Evolutionary conservation across 2,888 invertebrate species (phyloP).

Genomic region (Harpalus rubripes): DNA sequence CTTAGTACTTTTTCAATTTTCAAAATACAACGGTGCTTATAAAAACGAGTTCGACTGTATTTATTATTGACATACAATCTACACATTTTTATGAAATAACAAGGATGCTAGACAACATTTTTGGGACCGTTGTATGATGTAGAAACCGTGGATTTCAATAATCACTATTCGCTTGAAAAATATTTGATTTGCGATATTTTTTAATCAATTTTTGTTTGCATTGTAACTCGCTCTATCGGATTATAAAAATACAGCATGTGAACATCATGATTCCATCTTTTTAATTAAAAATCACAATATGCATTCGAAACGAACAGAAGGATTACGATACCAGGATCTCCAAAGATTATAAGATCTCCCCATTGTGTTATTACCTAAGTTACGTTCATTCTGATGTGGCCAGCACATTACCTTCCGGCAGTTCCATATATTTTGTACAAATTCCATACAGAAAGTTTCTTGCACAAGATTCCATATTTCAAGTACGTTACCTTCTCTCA

Average conservation of each 20-base stretch:
- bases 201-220: conserved; percentile 65
- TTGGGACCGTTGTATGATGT: conserved; percentile 5
- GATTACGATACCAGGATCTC: neutral
- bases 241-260: conserved; percentile 52
- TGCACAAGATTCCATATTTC: no score
- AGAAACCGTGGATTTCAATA: conserved; percentile 44
- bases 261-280: conserved; percentile 20
- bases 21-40: no score
- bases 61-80: no score
- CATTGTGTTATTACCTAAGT: neutral
- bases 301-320: neutral
- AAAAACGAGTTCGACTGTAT: no score
- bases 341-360: neutral
- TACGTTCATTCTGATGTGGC: neutral
- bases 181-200: conserved; percentile 65
- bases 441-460: no score
- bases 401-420: no score
- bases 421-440: no score
- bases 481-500: no score
- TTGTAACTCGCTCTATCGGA: conserved; percentile 17
- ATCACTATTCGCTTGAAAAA: conserved; percentile 49
- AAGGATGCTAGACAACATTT: conserved; percentile 36
- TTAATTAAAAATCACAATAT: conserved; percentile 59
- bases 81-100: no score
- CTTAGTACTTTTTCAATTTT: no score